Conservation (phyloP, 2,113 vertebrate genomes). For the Scopus umbretta region DNA sequence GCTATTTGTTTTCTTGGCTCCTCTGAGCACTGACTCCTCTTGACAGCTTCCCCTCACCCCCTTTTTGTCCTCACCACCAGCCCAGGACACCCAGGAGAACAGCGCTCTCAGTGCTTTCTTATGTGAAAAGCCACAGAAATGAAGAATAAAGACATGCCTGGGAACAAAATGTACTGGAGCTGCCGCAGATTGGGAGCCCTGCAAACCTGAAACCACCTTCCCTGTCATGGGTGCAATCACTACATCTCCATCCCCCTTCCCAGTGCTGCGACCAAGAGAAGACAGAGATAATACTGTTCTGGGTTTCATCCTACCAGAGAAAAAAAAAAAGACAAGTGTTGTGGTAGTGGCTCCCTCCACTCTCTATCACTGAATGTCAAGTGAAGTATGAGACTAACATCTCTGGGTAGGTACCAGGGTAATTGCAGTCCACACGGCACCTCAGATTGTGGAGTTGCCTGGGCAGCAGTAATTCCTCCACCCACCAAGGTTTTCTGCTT, state of each 20-base stretch:
- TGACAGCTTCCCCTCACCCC: background rate
- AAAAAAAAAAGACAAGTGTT: background rate
- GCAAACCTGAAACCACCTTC: background rate
- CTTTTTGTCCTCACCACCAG: background rate
- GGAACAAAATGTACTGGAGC: background rate
- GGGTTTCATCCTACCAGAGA: background rate
- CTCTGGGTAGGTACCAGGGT: background rate
- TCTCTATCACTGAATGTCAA: background rate
- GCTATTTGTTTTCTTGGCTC: background rate
- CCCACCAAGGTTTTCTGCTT: background rate
- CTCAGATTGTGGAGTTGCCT: background rate
- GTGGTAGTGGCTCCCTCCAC: background rate
- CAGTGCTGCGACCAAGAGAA: background rate
- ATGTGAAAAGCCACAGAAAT: background rate
- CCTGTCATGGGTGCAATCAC: rapidly evolving
- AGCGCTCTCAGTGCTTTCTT: rapidly evolving
- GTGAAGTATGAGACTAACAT: background rate
- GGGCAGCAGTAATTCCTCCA: background rate
- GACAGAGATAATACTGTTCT: background rate
- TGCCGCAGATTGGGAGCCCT: background rate
- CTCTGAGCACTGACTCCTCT: background rate
- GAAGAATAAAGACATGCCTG: background rate
- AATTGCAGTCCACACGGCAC: background rate
- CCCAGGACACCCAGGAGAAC: background rate
- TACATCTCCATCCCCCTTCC: background rate